phyloP scores from a whole-genome alignment of 1,140 invertebrate species.

The Cotesia chilonis region DNA sequence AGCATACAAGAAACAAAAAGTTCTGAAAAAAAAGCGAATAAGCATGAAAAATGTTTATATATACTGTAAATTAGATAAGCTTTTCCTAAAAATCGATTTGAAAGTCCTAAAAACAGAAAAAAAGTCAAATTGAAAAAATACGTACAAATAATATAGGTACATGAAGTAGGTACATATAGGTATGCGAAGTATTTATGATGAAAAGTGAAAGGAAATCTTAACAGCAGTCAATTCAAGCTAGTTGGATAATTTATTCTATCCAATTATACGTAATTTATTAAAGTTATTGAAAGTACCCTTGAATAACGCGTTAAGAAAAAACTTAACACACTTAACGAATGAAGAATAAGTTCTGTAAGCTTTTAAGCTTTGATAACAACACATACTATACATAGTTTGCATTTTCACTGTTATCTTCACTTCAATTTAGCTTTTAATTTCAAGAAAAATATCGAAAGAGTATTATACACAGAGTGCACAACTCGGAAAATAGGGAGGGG shows the following conservation, averaged over 20 bases:
- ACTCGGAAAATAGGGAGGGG: too few species aligned
- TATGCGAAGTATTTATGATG: not conserved
- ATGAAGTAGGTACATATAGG: not conserved
- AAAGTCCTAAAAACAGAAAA: slow-evolving; percentile 44
- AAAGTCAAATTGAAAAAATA: slow-evolving; percentile 13
- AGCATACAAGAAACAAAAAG: not conserved
- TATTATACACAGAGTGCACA: too few species aligned
- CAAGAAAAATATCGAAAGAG: not conserved
- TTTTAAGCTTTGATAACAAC: not conserved
- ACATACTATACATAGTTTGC: too few species aligned
- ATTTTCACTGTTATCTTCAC: too few species aligned
- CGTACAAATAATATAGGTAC: not conserved
- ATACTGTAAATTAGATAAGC: slow-evolving; percentile 45
- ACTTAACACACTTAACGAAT: not conserved
- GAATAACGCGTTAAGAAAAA: slow-evolving; percentile 5
- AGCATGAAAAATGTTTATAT: not conserved
- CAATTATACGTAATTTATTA: not conserved
- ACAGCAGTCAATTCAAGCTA: slow-evolving; percentile 13
- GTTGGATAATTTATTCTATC: slow-evolving; percentile 14
- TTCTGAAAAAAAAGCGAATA: slow-evolving; percentile 10
- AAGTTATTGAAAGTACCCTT: not conserved
- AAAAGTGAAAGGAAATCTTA: not conserved
- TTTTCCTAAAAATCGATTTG: slow-evolving; percentile 43
- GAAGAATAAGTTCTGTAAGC: slow-evolving; percentile 9
- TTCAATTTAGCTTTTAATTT: too few species aligned